phyloP scores from a whole-genome alignment of 2,113 vertebrate species.

The Bubo scandiacus region DNA sequence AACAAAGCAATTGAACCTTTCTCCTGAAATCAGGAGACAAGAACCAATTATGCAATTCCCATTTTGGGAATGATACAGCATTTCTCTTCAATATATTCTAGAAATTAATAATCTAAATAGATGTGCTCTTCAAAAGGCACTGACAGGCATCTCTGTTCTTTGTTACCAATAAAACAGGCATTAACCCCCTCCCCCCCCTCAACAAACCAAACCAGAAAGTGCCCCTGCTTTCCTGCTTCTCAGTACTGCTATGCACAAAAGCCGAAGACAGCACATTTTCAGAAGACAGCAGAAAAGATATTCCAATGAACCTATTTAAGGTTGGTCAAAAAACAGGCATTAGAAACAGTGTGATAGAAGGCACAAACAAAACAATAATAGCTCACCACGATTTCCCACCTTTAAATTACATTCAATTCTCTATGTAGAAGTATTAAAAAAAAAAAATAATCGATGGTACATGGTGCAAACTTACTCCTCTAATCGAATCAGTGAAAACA shows the following conservation, averaged over 20 bases:
- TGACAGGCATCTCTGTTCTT: neutral
- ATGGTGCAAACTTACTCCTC: neutral
- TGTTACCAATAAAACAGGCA: neutral
- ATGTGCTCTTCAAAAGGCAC: neutral
- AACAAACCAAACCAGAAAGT: neutral
- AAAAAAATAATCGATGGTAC: neutral
- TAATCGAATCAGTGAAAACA: neutral
- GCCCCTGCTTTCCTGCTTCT: neutral
- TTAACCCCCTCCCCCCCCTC: too few species aligned
- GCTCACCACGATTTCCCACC: neutral
- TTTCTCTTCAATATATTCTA: neutral
- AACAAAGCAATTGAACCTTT: neutral
- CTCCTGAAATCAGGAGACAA: neutral
- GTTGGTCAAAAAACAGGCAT: neutral
- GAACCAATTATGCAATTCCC: neutral
- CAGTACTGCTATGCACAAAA: neutral
- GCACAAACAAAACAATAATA: neutral
- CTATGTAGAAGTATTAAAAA: neutral
- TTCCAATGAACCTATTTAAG: neutral
- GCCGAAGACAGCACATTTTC: neutral
- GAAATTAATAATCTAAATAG: neutral
- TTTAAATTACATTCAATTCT: neutral
- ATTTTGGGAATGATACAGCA: neutral
- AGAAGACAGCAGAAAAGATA: neutral
- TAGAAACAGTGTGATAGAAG: neutral